Conservation (phyloP, 2,888 invertebrate genomes). For the Plebejus argus region DNA sequence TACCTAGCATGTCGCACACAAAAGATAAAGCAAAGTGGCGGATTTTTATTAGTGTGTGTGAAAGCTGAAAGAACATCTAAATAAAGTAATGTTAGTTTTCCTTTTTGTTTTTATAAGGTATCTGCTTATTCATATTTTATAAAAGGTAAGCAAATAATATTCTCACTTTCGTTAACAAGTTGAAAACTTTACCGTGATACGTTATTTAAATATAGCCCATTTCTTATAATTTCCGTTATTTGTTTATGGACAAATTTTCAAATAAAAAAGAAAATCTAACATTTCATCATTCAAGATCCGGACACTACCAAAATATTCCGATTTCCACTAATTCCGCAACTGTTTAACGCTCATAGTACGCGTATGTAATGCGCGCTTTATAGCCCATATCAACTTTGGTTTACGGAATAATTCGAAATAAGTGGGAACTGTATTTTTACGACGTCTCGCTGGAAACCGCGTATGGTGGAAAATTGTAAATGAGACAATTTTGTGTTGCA, state of each 20-base stretch:
- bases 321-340: conserved; percentile 40
- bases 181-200: background rate
- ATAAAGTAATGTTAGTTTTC: too few species aligned
- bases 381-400: conserved; percentile 74
- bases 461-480: conserved; percentile 22
- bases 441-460: conserved; percentile 31
- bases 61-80: too few species aligned
- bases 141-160: too few species aligned
- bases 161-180: too few species aligned
- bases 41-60: too few species aligned
- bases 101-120: too few species aligned
- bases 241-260: too few species aligned
- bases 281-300: background rate
- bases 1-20: too few species aligned
- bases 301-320: background rate
- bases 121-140: too few species aligned
- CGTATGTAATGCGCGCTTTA: conserved; percentile 70
- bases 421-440: conserved; percentile 44
- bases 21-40: too few species aligned
- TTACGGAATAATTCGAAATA: conserved; percentile 49
- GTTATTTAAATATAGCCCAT: background rate
- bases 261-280: background rate
- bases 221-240: too few species aligned
- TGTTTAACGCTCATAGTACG: conserved; percentile 55
- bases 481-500: conserved; percentile 7